These are phyloP conservation scores for Oscheius myriophilus DNA, from an alignment of 2,888 invertebrate species.

Conservation along the genomic window DNA sequence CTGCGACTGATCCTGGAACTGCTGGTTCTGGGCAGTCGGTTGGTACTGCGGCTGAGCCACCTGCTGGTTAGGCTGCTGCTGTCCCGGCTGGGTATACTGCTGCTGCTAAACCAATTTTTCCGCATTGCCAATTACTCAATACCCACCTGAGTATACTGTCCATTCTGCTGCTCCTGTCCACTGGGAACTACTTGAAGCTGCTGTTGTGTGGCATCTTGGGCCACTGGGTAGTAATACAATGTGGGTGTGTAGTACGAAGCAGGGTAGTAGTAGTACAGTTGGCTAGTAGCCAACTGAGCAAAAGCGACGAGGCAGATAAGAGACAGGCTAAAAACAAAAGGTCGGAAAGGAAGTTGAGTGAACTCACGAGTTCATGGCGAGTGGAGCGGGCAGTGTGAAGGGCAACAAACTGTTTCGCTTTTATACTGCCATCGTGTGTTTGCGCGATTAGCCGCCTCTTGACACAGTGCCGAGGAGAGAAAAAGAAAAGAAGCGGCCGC, in stretches of 20 bases:
- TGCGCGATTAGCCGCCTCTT: conserved; percentile 28
- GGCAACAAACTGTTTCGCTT: conserved; percentile 11
- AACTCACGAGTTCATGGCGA: conserved; percentile 29
- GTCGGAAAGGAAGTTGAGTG: neutral
- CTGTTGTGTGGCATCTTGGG: conserved; percentile 6
- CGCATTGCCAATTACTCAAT: neutral
- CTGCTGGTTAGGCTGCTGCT: conserved; percentile 5
- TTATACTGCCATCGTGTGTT: conserved; percentile 23
- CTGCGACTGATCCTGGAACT: conserved; percentile 12
- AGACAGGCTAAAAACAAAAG: conserved; percentile 37
- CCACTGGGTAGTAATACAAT: conserved; percentile 38
- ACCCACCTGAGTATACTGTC: conserved; percentile 24
- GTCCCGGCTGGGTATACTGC: conserved; percentile 20
- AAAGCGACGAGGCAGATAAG: conserved; percentile 32
- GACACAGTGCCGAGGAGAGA: conserved; percentile 26
- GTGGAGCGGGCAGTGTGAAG: conserved; percentile 21
- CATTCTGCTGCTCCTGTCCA: neutral
- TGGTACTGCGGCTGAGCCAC: conserved; percentile 24
- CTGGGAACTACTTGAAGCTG: neutral
- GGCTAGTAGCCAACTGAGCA: conserved; percentile 32
- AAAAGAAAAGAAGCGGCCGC: conserved; percentile 16
- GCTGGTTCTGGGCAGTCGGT: neutral
- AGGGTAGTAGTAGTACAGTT: conserved; percentile 46
- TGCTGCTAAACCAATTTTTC: conserved; percentile 8
- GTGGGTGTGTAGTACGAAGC: conserved; percentile 47